Conservation (phyloP, 2,888 invertebrate species). For the Tetragonisca angustula region DNA sequence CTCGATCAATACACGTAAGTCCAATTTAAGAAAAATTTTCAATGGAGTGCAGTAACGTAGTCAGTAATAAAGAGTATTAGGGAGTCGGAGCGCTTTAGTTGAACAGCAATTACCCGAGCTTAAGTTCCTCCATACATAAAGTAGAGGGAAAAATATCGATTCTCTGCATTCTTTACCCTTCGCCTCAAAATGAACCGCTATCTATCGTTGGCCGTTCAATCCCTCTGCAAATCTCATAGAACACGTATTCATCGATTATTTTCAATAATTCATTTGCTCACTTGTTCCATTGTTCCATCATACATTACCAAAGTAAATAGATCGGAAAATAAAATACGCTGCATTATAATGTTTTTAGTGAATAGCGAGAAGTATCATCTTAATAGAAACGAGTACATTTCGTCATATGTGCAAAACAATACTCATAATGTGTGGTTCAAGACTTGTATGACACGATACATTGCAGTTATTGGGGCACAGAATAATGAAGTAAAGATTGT, state of each 20-base stretch:
- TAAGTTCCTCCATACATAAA: neutral
- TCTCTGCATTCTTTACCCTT: neutral
- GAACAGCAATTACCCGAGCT: constrained; percentile 10
- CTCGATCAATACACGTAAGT: neutral
- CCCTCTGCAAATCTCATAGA: neutral
- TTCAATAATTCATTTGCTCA: neutral
- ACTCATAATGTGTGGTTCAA: too few species aligned
- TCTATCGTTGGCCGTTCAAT: neutral
- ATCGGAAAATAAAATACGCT: too few species aligned
- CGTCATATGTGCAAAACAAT: too few species aligned
- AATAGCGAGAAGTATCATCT: too few species aligned
- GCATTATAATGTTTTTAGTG: too few species aligned
- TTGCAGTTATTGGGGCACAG: too few species aligned
- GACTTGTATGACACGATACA: too few species aligned
- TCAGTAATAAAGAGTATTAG: neutral
- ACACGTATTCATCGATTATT: neutral
- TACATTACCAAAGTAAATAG: neutral
- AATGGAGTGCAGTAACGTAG: neutral
- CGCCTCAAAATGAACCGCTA: neutral
- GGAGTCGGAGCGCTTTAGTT: neutral
- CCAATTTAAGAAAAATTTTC: neutral
- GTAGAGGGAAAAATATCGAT: constrained; percentile 2
- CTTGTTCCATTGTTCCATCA: neutral
- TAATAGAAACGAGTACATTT: too few species aligned
- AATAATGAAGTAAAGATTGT: too few species aligned